phyloP scores from a whole-genome alignment of 2,113 vertebrate genomes.

The Campylomormyrus tamandua region DNA sequence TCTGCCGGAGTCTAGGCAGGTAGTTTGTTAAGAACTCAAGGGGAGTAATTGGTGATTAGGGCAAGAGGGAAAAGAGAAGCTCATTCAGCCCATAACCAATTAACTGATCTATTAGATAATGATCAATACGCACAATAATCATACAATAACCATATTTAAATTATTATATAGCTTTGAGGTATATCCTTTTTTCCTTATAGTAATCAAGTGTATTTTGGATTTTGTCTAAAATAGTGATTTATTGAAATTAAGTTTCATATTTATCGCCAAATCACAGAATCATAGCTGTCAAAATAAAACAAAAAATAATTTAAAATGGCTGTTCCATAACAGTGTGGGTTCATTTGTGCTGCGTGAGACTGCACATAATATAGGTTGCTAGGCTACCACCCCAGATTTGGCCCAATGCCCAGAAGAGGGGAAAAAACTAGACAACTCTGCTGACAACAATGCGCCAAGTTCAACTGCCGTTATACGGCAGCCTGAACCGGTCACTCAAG shows the following conservation, averaged over 20 bases:
- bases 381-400: slow-evolving; percentile 16
- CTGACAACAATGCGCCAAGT: not conserved
- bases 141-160: not conserved
- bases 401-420: slow-evolving; percentile 12
- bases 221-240: not conserved
- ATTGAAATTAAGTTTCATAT: not conserved
- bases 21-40: not conserved
- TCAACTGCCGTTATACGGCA: not conserved
- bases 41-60: not conserved
- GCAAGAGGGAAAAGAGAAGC: not conserved
- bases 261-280: not conserved
- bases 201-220: not conserved
- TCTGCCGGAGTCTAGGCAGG: not conserved
- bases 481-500: not conserved
- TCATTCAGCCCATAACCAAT: not conserved
- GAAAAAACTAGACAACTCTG: not conserved
- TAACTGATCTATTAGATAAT: not conserved
- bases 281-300: not conserved
- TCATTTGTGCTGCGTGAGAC: slow-evolving; percentile 1
- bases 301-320: not conserved
- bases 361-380: slow-evolving; percentile 12
- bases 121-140: not conserved
- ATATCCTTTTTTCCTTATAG: not conserved
- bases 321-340: not conserved
- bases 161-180: not conserved